Evolutionary conservation across 2,113 vertebrate genomes (phyloP).

Genomic region (Ophiodon elongatus): DNA sequence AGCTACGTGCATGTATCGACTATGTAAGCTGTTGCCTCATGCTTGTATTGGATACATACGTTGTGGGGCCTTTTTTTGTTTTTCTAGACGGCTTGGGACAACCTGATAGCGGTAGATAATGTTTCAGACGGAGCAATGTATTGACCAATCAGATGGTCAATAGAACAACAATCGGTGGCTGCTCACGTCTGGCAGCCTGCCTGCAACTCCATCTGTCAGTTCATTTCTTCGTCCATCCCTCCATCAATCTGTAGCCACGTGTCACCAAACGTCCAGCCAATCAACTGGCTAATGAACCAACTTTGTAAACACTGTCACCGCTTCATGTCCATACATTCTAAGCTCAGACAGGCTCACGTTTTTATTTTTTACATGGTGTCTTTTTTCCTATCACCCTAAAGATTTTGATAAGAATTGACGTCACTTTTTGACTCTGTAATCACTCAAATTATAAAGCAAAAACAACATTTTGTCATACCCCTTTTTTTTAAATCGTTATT

Average conservation of each 20-base stretch:
- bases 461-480: not conserved
- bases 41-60: conserved; percentile 9
- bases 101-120: conserved; percentile 54
- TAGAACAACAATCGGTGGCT: conserved; percentile 56
- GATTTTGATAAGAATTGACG: not conserved
- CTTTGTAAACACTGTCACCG: not conserved
- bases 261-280: not conserved
- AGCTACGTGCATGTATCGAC: not conserved
- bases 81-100: conserved; percentile 30
- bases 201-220: conserved; percentile 46
- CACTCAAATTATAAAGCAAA: not conserved
- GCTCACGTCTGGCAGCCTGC: conserved; percentile 45
- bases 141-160: conserved; percentile 65
- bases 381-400: not conserved
- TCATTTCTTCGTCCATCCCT: conserved; percentile 1
- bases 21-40: not conserved
- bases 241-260: not conserved
- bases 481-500: not conserved
- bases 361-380: too few species aligned
- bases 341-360: too few species aligned
- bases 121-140: conserved; percentile 59
- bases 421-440: not conserved
- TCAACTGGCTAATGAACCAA: not conserved
- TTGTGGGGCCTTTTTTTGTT: conserved; percentile 5
- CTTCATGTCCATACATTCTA: not conserved